These are phyloP conservation scores for Olivierus martensii DNA, from an alignment of 1,140 invertebrate genomes.

Conservation along the genomic window DNA sequence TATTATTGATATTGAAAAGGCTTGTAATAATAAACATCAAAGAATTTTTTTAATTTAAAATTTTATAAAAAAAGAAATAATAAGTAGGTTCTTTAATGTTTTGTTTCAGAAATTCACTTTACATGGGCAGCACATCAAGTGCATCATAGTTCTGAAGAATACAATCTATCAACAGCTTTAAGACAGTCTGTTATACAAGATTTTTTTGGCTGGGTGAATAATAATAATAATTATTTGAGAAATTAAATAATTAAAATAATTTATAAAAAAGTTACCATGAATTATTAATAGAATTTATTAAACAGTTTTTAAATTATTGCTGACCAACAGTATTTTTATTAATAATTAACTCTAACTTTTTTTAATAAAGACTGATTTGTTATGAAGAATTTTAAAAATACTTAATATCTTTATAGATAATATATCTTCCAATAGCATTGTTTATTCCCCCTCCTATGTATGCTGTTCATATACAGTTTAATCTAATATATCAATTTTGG, in stretches of 20 bases:
- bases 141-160: slow-evolving; percentile 91
- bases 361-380: no score
- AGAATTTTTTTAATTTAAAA: background rate
- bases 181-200: slow-evolving; percentile 67
- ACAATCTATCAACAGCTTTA: slow-evolving; percentile 60
- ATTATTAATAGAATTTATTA: no score
- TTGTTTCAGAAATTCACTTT: slow-evolving; percentile 47
- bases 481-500: slow-evolving; percentile 81
- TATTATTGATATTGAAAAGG: no score
- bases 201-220: slow-evolving; percentile 67
- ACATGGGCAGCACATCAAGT: slow-evolving; percentile 91
- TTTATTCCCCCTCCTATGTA: slow-evolving; percentile 66
- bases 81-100: background rate
- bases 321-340: background rate
- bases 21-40: no score
- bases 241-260: background rate
- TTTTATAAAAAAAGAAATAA: background rate
- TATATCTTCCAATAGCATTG: slow-evolving; percentile 71
- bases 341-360: no score
- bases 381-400: background rate
- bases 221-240: background rate
- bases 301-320: background rate
- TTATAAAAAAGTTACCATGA: no score
- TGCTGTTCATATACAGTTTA: slow-evolving; percentile 70
- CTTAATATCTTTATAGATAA: slow-evolving; percentile 42